phyloP scores from a whole-genome alignment of 2,888 invertebrate genomes.

The Onthophagus sagittarius region DNA sequence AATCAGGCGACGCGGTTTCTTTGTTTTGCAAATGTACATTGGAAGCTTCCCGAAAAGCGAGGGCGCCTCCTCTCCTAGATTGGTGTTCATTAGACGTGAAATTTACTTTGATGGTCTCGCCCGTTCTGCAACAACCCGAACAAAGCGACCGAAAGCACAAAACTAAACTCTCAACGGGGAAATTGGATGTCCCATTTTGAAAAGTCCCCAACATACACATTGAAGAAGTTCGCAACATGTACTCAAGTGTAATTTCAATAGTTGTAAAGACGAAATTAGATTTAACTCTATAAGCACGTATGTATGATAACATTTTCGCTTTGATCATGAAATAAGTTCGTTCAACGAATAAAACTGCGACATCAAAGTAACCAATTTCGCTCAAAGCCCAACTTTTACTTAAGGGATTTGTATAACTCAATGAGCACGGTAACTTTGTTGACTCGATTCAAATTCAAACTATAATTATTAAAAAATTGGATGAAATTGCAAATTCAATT shows the following conservation, averaged over 20 bases:
- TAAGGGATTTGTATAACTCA: not conserved
- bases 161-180: not conserved
- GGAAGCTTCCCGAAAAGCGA: not conserved
- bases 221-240: not conserved
- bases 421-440: not conserved
- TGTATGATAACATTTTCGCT: not conserved
- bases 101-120: not conserved
- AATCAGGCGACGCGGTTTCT: not conserved
- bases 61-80: not conserved
- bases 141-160: not conserved
- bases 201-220: not conserved
- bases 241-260: not conserved
- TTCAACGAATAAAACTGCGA: not conserved
- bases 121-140: not conserved
- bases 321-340: too few relatives aligned
- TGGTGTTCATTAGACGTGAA: not conserved
- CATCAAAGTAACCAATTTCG: not conserved
- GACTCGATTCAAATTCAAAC: too few relatives aligned
- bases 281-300: not conserved
- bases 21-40: not conserved
- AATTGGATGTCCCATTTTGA: not conserved
- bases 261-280: not conserved
- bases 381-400: not conserved
- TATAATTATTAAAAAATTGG: too few relatives aligned
- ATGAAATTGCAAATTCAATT: too few relatives aligned